phyloP scores from a whole-genome alignment of 2,113 vertebrate genomes.

The Daubentonia madagascariensis region DNA sequence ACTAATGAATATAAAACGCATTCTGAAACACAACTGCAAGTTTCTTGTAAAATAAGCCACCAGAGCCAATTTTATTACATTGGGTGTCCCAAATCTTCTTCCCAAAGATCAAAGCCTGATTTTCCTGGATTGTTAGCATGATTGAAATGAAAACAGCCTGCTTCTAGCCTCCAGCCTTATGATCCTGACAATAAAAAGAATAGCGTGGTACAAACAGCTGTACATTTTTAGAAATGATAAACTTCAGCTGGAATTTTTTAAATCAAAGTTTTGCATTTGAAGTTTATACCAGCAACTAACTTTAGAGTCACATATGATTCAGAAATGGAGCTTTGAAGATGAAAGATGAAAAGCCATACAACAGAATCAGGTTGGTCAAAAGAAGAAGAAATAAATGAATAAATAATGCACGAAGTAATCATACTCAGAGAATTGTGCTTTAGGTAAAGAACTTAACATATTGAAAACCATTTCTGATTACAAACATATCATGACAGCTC shows the following conservation, averaged over 20 bases:
- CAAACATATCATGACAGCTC: conserved; percentile 49
- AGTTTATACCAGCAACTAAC: conserved; percentile 54
- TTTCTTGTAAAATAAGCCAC: conserved; percentile 33
- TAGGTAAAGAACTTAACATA: conserved; percentile 53
- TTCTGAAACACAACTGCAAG: not conserved
- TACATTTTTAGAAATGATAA: not conserved
- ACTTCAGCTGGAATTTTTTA: conserved; percentile 51
- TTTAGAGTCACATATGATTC: not conserved
- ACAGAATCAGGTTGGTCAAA: conserved; percentile 9
- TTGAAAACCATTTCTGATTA: conserved; percentile 33
- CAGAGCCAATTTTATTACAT: conserved; percentile 44
- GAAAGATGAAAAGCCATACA: conserved; percentile 19
- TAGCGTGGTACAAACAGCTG: conserved; percentile 6
- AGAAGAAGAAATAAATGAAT: conserved; percentile 52
- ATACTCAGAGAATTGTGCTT: not conserved
- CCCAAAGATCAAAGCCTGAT: conserved; percentile 57
- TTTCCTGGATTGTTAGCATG: conserved; percentile 3
- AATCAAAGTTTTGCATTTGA: conserved; percentile 58
- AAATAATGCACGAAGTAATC: conserved; percentile 61
- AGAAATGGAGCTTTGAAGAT: conserved; percentile 61
- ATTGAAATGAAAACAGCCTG: conserved; percentile 67
- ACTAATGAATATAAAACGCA: conserved; percentile 11
- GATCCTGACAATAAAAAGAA: conserved; percentile 61
- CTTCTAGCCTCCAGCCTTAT: conserved; percentile 38
- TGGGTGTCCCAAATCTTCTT: conserved; percentile 41